These are phyloP conservation scores for Ceratoteleas bidentatus DNA, from an alignment of 1,140 invertebrate species.

Conservation along the genomic window DNA sequence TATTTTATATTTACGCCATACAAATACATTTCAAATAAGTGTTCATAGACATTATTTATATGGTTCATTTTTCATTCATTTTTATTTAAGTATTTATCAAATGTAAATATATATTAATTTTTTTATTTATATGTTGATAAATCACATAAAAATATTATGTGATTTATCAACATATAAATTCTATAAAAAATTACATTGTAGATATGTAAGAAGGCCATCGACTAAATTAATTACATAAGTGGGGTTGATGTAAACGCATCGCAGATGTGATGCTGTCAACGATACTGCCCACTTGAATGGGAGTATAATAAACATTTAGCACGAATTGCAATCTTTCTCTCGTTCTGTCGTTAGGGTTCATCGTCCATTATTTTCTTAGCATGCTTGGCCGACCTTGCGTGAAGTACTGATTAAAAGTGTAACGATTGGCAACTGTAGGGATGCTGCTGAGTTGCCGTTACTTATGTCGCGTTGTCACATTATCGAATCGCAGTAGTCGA, in stretches of 20 bases:
- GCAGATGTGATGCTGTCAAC: slow-evolving; percentile 62
- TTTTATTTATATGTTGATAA: no score
- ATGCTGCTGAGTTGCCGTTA: slow-evolving; percentile 15
- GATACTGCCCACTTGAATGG: slow-evolving; percentile 52
- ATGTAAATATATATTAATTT: no score
- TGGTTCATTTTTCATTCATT: no score
- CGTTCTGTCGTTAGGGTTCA: slow-evolving; percentile 50
- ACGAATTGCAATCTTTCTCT: slow-evolving; percentile 40
- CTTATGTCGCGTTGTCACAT: no score
- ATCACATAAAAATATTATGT: no score
- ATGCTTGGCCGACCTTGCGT: slow-evolving; percentile 72
- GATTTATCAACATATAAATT: no score
- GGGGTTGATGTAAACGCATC: slow-evolving; percentile 8
- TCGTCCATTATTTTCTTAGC: slow-evolving; percentile 63
- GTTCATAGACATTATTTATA: no score
- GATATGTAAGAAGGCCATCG: slow-evolving; percentile 19
- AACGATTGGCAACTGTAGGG: slow-evolving; percentile 70
- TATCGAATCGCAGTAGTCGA: no score
- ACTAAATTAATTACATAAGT: slow-evolving; percentile 35
- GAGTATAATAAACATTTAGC: slow-evolving; percentile 57
- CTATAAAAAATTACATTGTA: slow-evolving; percentile 37
- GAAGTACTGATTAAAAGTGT: slow-evolving; percentile 73
- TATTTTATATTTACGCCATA: no score
- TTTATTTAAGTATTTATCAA: no score
- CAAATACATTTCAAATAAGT: no score